These are phyloP conservation scores for Hemicordylus capensis DNA, from an alignment of 2,113 vertebrate species.

Conservation along the genomic window DNA sequence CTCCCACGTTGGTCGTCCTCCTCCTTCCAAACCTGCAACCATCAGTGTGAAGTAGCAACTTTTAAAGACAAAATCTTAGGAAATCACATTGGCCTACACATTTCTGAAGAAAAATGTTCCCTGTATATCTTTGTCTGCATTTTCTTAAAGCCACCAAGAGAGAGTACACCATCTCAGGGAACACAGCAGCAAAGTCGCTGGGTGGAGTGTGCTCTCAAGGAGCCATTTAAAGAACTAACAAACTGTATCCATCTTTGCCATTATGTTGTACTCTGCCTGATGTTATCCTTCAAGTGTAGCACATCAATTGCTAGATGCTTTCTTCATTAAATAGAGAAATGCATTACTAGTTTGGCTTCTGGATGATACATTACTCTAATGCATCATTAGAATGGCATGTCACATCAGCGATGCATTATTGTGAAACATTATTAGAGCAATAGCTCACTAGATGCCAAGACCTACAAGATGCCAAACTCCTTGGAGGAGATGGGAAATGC, in stretches of 20 bases:
- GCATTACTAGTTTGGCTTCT: conserved; percentile 71
- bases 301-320: conserved; percentile 41
- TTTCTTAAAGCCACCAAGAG: conserved; percentile 11
- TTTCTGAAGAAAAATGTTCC: background rate
- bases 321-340: conserved; percentile 58
- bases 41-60: conserved; percentile 52
- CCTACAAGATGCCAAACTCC: conserved; percentile 50
- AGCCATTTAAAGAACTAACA: conserved; percentile 28
- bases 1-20: background rate
- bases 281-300: conserved; percentile 37
- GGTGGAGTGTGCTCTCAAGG: background rate
- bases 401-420: conserved; percentile 70
- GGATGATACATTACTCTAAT: conserved; percentile 76
- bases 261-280: background rate
- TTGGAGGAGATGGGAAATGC: conserved; percentile 21
- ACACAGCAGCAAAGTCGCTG: conserved; percentile 1
- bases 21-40: conserved; percentile 28
- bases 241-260: conserved; percentile 37
- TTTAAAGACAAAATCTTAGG: too few relatives aligned
- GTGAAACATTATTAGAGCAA: conserved; percentile 74
- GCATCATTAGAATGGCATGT: conserved; percentile 76
- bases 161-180: background rate
- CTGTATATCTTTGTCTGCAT: background rate
- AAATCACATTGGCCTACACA: too few relatives aligned
- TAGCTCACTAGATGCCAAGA: conserved; percentile 72